Percentiles rank a stretch among this genome's conserved stretches.
These are phyloP conservation scores for Trichopria drosophilae DNA, from an alignment of 2,888 invertebrate genomes.

Conservation along the genomic window DNA sequence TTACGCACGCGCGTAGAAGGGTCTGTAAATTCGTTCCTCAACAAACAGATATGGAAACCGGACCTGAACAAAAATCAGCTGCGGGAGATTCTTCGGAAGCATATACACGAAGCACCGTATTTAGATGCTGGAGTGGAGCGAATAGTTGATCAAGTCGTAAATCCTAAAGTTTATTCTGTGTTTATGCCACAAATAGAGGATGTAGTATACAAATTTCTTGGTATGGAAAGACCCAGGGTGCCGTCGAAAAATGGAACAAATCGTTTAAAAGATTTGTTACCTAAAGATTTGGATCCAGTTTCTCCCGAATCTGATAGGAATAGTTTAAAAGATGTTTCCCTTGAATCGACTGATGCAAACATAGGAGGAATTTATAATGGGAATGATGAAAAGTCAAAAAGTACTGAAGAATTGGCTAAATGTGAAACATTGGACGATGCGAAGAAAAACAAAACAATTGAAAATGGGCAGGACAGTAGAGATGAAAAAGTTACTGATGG, in stretches of 20 bases:
- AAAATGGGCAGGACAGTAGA: slow-evolving; percentile 62
- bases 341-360: slow-evolving; percentile 49
- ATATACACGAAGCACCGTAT: slow-evolving; percentile 88
- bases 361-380: slow-evolving; percentile 34
- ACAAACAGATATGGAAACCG: slow-evolving; percentile 81
- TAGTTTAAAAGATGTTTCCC: slow-evolving; percentile 57
- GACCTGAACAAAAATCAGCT: slow-evolving; percentile 91
- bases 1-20: slow-evolving; percentile 85
- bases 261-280: slow-evolving; percentile 65
- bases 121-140: slow-evolving; percentile 89
- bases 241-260: slow-evolving; percentile 50
- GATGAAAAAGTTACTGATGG: slow-evolving; percentile 38
- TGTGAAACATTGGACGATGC: background rate
- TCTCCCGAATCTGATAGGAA: slow-evolving; percentile 78
- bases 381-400: slow-evolving; percentile 25
- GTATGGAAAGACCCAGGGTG: slow-evolving; percentile 72
- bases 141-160: slow-evolving; percentile 94
- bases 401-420: slow-evolving; percentile 2
- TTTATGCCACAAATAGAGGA: slow-evolving; percentile 91
- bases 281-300: slow-evolving; percentile 78
- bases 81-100: slow-evolving; percentile 82
- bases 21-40: slow-evolving; percentile 81
- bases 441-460: slow-evolving; percentile 24
- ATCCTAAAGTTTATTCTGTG: slow-evolving; percentile 85
- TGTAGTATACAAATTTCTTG: slow-evolving; percentile 83